A percentile compares a stretch with the other conserved stretches of the same genome.
Conservation (phyloP, 2,113 vertebrate species). For the Phaethon lepturus region DNA sequence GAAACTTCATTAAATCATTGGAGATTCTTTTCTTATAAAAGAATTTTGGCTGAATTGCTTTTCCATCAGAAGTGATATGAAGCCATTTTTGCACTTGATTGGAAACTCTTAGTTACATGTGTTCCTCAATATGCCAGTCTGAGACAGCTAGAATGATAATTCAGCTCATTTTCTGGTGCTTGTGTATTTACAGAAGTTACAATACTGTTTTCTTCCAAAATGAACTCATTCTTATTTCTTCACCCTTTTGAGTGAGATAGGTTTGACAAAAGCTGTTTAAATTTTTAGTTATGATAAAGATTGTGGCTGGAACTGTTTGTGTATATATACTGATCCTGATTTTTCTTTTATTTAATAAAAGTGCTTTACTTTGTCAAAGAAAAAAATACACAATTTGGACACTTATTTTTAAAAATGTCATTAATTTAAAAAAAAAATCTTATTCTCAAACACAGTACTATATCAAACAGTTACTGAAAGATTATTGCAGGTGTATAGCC, state of each 20-base stretch:
- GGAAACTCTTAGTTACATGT: neutral
- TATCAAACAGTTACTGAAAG: neutral
- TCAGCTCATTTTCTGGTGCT: neutral
- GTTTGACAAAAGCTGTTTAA: neutral
- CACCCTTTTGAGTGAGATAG: neutral
- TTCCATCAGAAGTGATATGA: neutral
- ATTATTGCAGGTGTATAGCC: accelerated
- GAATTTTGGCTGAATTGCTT: neutral
- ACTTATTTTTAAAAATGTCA: neutral
- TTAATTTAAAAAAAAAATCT: neutral
- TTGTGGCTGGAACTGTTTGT: neutral
- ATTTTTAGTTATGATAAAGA: neutral
- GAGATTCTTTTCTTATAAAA: neutral
- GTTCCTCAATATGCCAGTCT: neutral
- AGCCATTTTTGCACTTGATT: neutral
- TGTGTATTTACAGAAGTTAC: neutral
- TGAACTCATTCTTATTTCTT: neutral
- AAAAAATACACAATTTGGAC: neutral
- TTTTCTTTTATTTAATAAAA: neutral
- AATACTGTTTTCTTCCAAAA: neutral
- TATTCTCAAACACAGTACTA: neutral
- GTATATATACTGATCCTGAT: neutral
- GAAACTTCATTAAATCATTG: neutral
- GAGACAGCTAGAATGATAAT: neutral
- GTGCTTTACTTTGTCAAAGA: neutral